Evolutionary conservation across 2,797 vertebrate genomes (phyloP).

Genomic region (Bradypodion pumilum): DNA sequence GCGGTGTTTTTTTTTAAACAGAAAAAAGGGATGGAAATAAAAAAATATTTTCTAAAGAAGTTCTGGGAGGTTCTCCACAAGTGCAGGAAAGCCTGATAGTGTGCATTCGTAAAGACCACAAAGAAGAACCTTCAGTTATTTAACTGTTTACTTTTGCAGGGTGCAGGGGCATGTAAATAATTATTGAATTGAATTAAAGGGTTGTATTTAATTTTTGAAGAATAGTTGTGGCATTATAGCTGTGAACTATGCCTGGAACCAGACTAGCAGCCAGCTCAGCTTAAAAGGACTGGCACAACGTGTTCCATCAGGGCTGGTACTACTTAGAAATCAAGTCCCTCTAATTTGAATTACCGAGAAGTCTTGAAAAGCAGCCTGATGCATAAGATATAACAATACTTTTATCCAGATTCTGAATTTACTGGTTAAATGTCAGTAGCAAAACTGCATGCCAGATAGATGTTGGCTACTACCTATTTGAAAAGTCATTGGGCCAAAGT

Average conservation of each 20-base stretch:
- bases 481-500: too few relatives aligned
- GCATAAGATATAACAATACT: neutral
- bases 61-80: neutral
- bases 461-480: too few relatives aligned
- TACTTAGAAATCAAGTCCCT: neutral
- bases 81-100: too few relatives aligned
- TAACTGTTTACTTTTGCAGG: neutral
- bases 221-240: neutral
- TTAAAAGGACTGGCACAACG: neutral
- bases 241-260: neutral
- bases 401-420: neutral
- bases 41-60: neutral
- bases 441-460: too few relatives aligned
- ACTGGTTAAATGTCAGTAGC: too few relatives aligned
- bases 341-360: neutral
- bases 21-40: neutral
- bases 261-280: too few relatives aligned
- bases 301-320: neutral
- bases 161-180: too few relatives aligned
- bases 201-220: too few relatives aligned
- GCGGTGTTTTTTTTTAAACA: too few relatives aligned
- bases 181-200: too few relatives aligned
- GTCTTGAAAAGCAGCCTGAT: neutral
- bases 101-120: too few relatives aligned
- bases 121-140: too few relatives aligned